A percentile compares a stretch with the other conserved stretches of the same genome.
phyloP scores from a whole-genome alignment of 1,140 invertebrate species.

The Papilio machaon region DNA sequence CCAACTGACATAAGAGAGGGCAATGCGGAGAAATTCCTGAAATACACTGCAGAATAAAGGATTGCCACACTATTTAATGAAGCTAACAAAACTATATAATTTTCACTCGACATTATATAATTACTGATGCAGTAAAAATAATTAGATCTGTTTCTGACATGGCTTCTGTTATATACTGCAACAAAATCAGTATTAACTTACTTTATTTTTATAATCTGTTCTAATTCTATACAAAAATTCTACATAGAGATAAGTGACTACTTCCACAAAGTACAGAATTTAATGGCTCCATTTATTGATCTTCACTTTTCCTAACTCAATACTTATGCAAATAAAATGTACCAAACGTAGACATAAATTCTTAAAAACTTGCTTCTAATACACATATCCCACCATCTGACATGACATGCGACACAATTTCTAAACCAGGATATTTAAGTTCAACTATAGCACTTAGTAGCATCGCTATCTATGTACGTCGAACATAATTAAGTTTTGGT shows the following conservation, averaged over 20 bases:
- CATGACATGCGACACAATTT: not conserved
- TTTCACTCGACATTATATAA: not conserved
- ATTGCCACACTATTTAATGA: slow-evolving; percentile 1
- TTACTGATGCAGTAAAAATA: too few relatives aligned
- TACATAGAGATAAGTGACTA: too few relatives aligned
- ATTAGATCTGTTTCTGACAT: too few relatives aligned
- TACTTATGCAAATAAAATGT: not conserved
- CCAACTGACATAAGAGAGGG: slow-evolving; percentile 5
- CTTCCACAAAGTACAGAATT: too few relatives aligned
- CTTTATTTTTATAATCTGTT: too few relatives aligned
- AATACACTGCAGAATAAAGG: slow-evolving; percentile 30
- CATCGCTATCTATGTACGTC: not conserved
- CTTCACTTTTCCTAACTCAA: not conserved
- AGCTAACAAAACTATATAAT: not conserved
- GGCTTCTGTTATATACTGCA: too few relatives aligned
- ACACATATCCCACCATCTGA: not conserved
- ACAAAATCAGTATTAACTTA: too few relatives aligned
- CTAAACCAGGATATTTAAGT: not conserved
- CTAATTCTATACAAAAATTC: too few relatives aligned
- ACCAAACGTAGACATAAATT: not conserved
- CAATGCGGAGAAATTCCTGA: slow-evolving; percentile 29
- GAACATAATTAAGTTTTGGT: not conserved
- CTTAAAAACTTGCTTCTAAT: not conserved
- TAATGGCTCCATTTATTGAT: not conserved
- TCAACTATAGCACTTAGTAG: not conserved